Conservation (phyloP, 1,140 invertebrate genomes). For the Heliothis subflexa region DNA sequence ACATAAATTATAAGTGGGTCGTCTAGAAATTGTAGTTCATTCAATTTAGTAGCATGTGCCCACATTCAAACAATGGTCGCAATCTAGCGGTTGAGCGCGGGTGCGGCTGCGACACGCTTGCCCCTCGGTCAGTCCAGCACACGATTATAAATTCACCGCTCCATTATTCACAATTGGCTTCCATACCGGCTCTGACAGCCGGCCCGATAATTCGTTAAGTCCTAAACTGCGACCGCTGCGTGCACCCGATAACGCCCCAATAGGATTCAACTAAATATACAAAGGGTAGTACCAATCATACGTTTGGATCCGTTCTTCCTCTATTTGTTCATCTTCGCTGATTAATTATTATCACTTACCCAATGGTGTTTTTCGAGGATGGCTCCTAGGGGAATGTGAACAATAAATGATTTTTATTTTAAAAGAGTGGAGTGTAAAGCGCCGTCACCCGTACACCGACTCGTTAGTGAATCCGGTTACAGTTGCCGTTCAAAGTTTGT, state of each 20-base stretch:
- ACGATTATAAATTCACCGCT: constrained; percentile 72
- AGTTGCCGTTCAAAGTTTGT: constrained; percentile 67
- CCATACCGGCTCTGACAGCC: constrained; percentile 65
- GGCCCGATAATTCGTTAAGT: constrained; percentile 75
- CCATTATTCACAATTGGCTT: constrained; percentile 78
- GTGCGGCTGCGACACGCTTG: constrained; percentile 36
- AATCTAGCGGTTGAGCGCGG: constrained; percentile 39
- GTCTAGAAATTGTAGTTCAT: constrained; percentile 23
- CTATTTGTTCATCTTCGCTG: constrained; percentile 43
- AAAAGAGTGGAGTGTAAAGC: constrained; percentile 22
- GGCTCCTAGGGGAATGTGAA: not conserved
- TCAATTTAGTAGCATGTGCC: constrained; percentile 5
- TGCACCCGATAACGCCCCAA: constrained; percentile 69
- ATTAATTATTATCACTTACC: constrained; percentile 1
- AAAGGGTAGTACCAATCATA: constrained; percentile 29
- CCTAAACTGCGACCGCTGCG: constrained; percentile 72
- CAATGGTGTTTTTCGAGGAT: constrained; percentile 6
- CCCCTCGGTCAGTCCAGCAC: constrained; percentile 44
- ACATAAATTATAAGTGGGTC: not conserved
- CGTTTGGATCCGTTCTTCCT: constrained; percentile 14
- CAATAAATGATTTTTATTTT: constrained; percentile 45
- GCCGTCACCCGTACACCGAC: constrained; percentile 59
- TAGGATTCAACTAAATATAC: constrained; percentile 62
- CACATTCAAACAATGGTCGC: constrained; percentile 43
- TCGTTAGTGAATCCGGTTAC: constrained; percentile 77